These are phyloP conservation scores for Protobothrops mucrosquamatus DNA, from an alignment of 2,113 vertebrate species.

Conservation along the genomic window DNA sequence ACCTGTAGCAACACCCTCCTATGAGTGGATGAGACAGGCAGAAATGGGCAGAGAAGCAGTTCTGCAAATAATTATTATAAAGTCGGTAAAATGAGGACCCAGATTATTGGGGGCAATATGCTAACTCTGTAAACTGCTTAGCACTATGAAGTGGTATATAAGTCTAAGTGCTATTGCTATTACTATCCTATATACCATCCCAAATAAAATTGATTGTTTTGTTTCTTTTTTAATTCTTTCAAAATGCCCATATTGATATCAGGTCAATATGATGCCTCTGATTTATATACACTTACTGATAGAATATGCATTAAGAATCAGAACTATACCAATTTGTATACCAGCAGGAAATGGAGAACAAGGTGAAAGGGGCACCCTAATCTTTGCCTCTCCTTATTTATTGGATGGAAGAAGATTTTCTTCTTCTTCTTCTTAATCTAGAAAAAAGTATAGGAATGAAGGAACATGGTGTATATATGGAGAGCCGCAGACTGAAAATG, in stretches of 20 bases:
- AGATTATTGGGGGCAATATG: neutral
- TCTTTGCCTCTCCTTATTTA: neutral
- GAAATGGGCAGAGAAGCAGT: neutral
- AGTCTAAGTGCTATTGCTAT: neutral
- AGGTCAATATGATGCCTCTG: neutral
- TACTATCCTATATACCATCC: neutral
- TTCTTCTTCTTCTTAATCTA: neutral
- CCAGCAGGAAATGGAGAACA: neutral
- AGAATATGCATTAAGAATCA: neutral
- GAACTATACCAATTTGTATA: neutral
- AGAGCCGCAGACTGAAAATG: neutral
- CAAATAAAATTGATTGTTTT: neutral
- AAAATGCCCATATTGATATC: neutral
- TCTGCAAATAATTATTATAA: neutral
- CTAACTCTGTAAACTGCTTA: neutral
- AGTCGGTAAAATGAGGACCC: neutral
- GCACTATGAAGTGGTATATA: neutral
- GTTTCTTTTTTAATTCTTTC: neutral
- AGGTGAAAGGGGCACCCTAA: neutral
- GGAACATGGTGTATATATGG: neutral
- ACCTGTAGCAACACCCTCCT: neutral
- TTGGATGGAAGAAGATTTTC: neutral
- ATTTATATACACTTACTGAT: neutral
- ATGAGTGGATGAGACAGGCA: neutral
- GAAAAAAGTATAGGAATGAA: neutral